Evolutionary conservation across 2,113 vertebrate genomes (phyloP).

Genomic region (Natator depressus): DNA sequence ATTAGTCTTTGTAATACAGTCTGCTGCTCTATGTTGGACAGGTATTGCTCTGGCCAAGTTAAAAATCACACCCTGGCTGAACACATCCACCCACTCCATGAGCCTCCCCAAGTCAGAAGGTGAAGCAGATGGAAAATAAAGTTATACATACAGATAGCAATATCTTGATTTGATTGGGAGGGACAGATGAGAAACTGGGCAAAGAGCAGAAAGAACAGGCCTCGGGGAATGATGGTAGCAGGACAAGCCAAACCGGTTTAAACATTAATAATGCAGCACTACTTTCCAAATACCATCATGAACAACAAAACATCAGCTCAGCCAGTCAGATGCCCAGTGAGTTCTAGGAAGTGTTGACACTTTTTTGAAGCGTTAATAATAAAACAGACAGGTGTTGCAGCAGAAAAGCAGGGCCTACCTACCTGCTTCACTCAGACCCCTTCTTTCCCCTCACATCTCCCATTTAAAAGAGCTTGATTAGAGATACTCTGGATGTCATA

Average conservation of each 20-base stretch:
- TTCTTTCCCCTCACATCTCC: not conserved
- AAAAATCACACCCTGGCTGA: constrained; percentile 1
- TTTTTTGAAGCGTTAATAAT: not conserved
- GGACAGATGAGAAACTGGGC: constrained; percentile 79
- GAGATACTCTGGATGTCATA: not conserved
- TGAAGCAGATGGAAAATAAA: constrained; percentile 41
- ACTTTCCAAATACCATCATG: constrained; percentile 74
- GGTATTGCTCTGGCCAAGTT: not conserved
- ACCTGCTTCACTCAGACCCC: not conserved
- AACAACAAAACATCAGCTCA: constrained; percentile 71
- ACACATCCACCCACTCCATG: not conserved
- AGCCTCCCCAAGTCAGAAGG: constrained; percentile 1
- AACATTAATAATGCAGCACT: constrained; percentile 75
- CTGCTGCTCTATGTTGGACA: not conserved
- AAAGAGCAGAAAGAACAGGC: constrained; percentile 77
- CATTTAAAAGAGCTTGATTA: not conserved
- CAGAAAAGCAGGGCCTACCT: not conserved
- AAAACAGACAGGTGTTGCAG: not conserved
- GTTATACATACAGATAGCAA: constrained; percentile 48
- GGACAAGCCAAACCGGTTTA: constrained; percentile 85
- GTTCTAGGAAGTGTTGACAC: not conserved
- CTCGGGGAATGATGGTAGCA: constrained; percentile 73
- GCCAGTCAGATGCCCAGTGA: constrained; percentile 59
- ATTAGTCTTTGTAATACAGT: not conserved
- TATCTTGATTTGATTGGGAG: constrained; percentile 77